These are phyloP conservation scores for Agrotis clavis DNA, from an alignment of 2,888 invertebrate genomes.

Conservation along the genomic window DNA sequence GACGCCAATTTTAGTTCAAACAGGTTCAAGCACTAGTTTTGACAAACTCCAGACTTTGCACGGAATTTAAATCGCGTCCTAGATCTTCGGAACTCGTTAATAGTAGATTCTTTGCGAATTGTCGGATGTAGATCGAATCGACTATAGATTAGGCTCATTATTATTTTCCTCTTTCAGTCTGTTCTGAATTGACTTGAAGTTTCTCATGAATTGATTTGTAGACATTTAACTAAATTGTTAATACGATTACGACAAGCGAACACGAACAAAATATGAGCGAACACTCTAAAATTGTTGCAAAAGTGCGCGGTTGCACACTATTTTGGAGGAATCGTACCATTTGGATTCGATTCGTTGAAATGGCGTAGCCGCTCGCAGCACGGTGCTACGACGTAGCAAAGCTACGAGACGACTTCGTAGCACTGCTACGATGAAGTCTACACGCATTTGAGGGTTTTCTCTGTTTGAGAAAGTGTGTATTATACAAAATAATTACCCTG, in stretches of 20 bases:
- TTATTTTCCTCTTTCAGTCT: neutral
- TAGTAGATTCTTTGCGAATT: slow-evolving; percentile 13
- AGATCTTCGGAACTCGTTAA: slow-evolving; percentile 41
- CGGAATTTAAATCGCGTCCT: slow-evolving; percentile 42
- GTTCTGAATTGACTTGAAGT: neutral
- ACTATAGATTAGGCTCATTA: slow-evolving; percentile 29
- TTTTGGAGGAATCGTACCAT: no score
- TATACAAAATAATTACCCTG: slow-evolving; percentile 1
- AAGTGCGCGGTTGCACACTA: no score
- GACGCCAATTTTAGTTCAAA: slow-evolving; percentile 15
- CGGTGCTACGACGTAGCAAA: slow-evolving; percentile 32
- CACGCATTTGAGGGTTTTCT: neutral
- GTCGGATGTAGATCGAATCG: slow-evolving; percentile 29
- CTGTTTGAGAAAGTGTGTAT: neutral
- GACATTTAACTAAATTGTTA: no score
- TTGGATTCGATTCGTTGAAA: neutral
- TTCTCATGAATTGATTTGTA: neutral
- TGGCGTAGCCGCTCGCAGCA: slow-evolving; percentile 1
- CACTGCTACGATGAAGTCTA: slow-evolving; percentile 1
- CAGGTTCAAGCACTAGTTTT: slow-evolving; percentile 24
- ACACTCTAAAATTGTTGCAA: no score
- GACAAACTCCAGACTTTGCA: slow-evolving; percentile 6
- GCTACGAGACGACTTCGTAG: slow-evolving; percentile 8
- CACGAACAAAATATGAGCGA: no score
- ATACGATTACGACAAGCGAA: no score